Base-by-base conservation (phyloP, 2,113 vertebrate genomes). In the Mystacornis crossleyi region DNA sequence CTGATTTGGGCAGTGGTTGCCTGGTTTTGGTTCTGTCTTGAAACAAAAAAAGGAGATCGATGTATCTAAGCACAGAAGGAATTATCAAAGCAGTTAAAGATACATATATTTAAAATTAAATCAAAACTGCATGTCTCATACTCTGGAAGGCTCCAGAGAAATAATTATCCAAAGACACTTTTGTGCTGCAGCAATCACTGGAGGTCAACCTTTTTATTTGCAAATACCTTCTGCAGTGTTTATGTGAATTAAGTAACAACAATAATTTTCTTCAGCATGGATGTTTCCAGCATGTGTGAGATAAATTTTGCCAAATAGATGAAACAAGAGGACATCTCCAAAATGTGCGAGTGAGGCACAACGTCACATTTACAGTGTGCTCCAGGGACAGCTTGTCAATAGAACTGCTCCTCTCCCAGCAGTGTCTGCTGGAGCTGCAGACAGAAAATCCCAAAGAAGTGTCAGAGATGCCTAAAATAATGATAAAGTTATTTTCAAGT, bases 381-480 rank as follows among this genome's bases (percentile, higher is more conserved):
- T 93, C 71, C 62, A 48, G 64, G 72, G 94, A 78, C 66, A 95
- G 38, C 77, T 81, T 91, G 95, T 96, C 94, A 92, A 67, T 85
- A 90, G 92, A 91, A 86, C 7, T 51, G 77, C 38, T 81, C 80
- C 80, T 91, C 45, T 89, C n/a, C 86, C 75, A 72, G 57, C 36
- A 81, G 54, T 5, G 16, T 40, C 91, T 66, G 47, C 25, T 83
- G 50, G 77, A 95, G 66, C 26, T 82, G 77, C 40, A 77, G 90
- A 94, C 78, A 91, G 89, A 94, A 95, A 97, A 95, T 81, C 85
- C 62, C 86, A 73, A 38, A 81, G 91, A 84, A 48, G 42, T 73
- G 71, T 85, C 89, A 96, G 64, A 24, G 64, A 78, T 73, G 58
- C 86, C 71, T 90, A 79, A 94, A 95, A 82, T 80, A 90, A 73